Evolutionary conservation across 2,888 invertebrate species (phyloP).

Genomic region (Diploptera punctata): DNA sequence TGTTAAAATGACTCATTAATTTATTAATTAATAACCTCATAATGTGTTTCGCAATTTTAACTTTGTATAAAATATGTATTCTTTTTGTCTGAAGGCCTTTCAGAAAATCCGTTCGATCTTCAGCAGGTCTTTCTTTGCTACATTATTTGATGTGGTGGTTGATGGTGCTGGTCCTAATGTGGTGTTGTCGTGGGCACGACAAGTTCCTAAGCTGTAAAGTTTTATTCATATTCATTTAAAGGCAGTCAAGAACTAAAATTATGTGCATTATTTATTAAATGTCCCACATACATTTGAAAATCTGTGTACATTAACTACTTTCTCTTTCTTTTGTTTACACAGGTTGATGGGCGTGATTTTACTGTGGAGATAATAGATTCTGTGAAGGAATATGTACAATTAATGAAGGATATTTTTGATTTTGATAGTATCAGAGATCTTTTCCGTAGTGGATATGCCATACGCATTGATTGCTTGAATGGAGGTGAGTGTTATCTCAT

Average conservation of each 20-base stretch:
- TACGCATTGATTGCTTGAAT: conserved; percentile 93
- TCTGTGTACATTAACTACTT: not conserved
- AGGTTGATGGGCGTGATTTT: conserved; percentile 76
- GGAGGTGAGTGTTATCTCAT: conserved; percentile 89
- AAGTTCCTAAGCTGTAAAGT: not conserved
- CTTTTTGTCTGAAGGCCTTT: no score
- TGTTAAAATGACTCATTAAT: no score
- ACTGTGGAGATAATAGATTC: conserved; percentile 90
- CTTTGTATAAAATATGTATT: no score
- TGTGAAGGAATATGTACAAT: conserved; percentile 83
- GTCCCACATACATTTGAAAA: not conserved
- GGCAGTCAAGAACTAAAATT: no score
- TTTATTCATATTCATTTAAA: not conserved
- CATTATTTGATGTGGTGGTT: not conserved
- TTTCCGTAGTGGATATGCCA: conserved; percentile 78
- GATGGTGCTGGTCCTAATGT: not conserved
- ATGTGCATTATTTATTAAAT: no score
- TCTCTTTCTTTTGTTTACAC: conserved; percentile 33
- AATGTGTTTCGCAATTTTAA: no score
- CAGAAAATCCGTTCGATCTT: no score
- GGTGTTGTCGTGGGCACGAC: not conserved
- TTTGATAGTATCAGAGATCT: conserved; percentile 79
- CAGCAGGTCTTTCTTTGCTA: no score
- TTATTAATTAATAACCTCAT: no score
- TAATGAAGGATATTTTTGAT: conserved; percentile 98